Base-by-base conservation (phyloP, 2,113 vertebrate species). In the Alosa alosa region DNA sequence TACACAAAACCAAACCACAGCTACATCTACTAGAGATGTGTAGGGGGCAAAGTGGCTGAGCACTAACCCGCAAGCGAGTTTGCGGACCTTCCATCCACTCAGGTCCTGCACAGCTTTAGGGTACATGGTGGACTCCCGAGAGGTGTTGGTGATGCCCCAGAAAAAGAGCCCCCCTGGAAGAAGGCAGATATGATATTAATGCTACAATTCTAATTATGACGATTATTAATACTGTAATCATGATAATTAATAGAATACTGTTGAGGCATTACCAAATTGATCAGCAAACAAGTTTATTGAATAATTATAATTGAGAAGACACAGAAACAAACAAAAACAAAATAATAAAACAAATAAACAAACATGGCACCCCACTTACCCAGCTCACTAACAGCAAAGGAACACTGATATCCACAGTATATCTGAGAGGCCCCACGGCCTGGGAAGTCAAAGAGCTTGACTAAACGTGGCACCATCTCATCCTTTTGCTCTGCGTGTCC, bases 71-170 rank as follows among this genome's bases (percentile, higher is more conserved):
- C 98, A 99, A 0, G 96, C 96, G 93, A 99, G 90, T 90, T 96
- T 98, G 81, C 98, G 96, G 89, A 98, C 96, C 87, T 97, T 96
- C 98, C 98, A 99, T 36, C 98, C 98, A 6, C 97, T 98, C 22
- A 99, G 95, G 55, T 99, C 98, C 94, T 99, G 98, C 88, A 99
- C 98, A 0, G 96, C 89, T 92, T 99, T 99, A 41, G 98, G 98
- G 83, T 99, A 99, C 98, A 99, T 99, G 55, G 98, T 99, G 0
- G 97, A 99, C 60, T 99, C 98, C 9, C 98, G 96, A 10, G 97
- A 98, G 0, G 98, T 99, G 91, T 99, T 99, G 47, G 98, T 99
- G 39, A 97, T 97, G 0, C 98, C 98, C 98, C 98, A 99, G 92
- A 99, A 99, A 87, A 97, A 99, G 85, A 99, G 92, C 0, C 96